Conservation (phyloP, 2,888 invertebrate species). For the Drosophila merina region DNA sequence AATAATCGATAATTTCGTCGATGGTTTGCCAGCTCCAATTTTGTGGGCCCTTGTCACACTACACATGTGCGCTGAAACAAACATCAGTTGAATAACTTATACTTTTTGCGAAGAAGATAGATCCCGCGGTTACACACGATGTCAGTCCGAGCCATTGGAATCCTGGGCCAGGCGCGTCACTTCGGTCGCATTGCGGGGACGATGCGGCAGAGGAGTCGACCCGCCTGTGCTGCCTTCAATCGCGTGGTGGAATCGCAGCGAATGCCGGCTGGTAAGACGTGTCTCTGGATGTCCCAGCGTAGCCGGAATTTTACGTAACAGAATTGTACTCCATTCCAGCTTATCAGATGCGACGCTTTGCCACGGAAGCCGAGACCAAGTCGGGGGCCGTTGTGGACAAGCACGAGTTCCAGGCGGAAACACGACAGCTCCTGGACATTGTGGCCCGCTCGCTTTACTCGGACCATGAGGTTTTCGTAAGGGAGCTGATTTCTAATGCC, state of each 20-base stretch:
- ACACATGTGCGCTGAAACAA: conserved; percentile 27
- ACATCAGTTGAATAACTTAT: conserved; percentile 29
- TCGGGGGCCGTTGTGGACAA: conserved; percentile 85
- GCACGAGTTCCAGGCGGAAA: conserved; percentile 98
- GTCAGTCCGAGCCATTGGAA: conserved; percentile 40
- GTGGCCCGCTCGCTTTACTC: conserved; percentile 98
- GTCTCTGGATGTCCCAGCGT: too few species aligned
- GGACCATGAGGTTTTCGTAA: conserved; percentile 98
- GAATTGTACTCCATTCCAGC: conserved; percentile 14
- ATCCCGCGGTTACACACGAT: conserved; percentile 5
- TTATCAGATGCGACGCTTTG: conserved; percentile 25
- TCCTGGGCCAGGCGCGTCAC: conserved; percentile 29
- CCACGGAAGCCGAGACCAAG: conserved; percentile 47
- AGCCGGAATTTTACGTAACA: conserved; percentile 5
- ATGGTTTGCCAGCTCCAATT: too few species aligned
- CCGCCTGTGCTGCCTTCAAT: conserved; percentile 4
- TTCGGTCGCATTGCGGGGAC: conserved; percentile 15
- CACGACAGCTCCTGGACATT: conserved; percentile 96
- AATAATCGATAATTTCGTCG: too few species aligned
- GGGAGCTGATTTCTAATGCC: conserved; percentile 98
- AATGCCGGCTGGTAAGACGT: conserved; percentile 26
- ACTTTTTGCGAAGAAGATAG: not conserved
- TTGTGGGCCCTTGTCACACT: not conserved
- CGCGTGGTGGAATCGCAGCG: conserved; percentile 3
- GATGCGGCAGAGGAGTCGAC: conserved; percentile 14